These are phyloP conservation scores for Proterorhinus semilunaris DNA, from an alignment of 2,113 vertebrate species.

Conservation along the genomic window DNA sequence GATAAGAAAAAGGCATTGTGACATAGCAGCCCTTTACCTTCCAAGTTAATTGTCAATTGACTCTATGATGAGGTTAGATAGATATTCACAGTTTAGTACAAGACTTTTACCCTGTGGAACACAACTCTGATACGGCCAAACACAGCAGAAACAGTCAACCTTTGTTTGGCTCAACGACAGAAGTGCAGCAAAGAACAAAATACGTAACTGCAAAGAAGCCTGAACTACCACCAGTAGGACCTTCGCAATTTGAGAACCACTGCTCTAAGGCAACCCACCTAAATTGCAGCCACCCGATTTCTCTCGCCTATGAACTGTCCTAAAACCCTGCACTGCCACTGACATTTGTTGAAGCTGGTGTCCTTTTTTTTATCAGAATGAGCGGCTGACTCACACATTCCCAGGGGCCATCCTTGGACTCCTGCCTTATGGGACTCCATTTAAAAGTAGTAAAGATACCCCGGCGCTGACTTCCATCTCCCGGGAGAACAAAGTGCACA, in stretches of 20 bases:
- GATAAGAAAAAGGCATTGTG: background rate
- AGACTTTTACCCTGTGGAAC: too few species aligned
- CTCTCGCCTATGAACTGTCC: conserved; percentile 6
- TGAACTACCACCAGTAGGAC: too few species aligned
- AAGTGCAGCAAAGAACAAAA: too few species aligned
- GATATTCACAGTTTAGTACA: too few species aligned
- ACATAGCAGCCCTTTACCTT: background rate
- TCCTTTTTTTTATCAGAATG: conserved; percentile 51
- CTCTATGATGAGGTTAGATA: too few species aligned
- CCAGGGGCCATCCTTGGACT: conserved; percentile 46
- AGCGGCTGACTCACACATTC: conserved; percentile 50
- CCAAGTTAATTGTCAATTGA: too few species aligned
- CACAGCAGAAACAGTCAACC: conserved; percentile 12
- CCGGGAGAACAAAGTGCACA: conserved; percentile 41
- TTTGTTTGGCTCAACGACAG: too few species aligned
- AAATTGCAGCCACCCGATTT: background rate
- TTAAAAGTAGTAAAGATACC: conserved; percentile 49
- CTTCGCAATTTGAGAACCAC: too few species aligned
- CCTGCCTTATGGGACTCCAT: conserved; percentile 50
- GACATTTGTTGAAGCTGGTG: conserved; percentile 40
- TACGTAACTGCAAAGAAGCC: background rate
- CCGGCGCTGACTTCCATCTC: conserved; percentile 48
- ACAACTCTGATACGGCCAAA: background rate
- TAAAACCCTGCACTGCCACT: conserved; percentile 12
- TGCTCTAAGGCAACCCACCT: background rate